Percentiles rank a stretch among this genome's conserved stretches.
phyloP scores from a whole-genome alignment of 2,888 invertebrate genomes.

The Merodon equestris region DNA sequence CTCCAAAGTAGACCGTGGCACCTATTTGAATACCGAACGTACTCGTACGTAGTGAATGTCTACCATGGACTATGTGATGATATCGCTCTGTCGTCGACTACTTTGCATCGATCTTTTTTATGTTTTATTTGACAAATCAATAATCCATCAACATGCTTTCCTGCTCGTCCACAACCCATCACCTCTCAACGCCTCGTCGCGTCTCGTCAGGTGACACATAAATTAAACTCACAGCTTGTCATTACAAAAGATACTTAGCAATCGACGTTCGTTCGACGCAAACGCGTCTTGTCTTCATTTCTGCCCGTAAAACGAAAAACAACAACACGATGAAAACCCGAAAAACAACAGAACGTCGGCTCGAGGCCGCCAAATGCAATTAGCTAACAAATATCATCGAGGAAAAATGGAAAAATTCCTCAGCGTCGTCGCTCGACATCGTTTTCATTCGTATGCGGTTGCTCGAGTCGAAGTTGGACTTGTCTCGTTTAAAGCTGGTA shows the following conservation, averaged over 20 bases:
- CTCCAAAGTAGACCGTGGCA: too few species aligned
- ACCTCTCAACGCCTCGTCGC: background rate
- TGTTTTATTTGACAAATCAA: conserved; percentile 61
- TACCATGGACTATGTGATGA: background rate
- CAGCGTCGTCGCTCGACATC: conserved; percentile 34
- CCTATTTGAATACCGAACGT: too few species aligned
- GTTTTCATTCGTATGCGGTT: too few species aligned
- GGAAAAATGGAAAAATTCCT: conserved; percentile 63
- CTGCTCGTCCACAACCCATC: conserved; percentile 18
- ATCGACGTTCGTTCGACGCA: conserved; percentile 38
- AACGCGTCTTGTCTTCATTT: conserved; percentile 58
- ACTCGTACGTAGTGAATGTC: too few species aligned
- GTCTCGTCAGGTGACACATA: conserved; percentile 53
- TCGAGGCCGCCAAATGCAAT: conserved; percentile 48
- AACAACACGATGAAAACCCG: too few species aligned
- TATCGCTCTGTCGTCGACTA: background rate
- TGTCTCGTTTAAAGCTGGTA: conserved; percentile 30
- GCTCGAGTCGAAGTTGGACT: background rate
- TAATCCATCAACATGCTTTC: conserved; percentile 60
- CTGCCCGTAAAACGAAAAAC: conserved; percentile 60
- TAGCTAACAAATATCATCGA: conserved; percentile 64
- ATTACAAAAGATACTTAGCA: conserved; percentile 50
- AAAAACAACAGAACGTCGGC: conserved; percentile 13
- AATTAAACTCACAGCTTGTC: conserved; percentile 48
- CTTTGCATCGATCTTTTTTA: conserved; percentile 4